phyloP scores from a whole-genome alignment of 1,140 invertebrate genomes.

The Vollenhovia emeryi region DNA sequence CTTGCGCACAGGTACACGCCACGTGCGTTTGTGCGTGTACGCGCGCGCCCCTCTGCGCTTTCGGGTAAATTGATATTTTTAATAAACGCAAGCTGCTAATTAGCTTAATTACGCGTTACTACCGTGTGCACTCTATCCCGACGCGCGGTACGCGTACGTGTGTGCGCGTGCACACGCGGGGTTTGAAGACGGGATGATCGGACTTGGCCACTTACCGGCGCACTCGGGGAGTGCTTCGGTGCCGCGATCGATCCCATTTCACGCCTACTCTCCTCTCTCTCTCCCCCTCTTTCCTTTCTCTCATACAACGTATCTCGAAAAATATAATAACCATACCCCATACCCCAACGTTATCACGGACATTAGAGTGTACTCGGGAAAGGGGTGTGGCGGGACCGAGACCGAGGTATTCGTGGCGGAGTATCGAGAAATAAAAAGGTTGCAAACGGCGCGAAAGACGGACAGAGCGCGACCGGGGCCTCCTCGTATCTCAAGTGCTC shows the following conservation, averaged over 20 bases:
- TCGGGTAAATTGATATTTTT: constrained; percentile 57
- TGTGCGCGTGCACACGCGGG: not conserved
- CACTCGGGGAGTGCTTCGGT: constrained; percentile 16
- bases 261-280: constrained; percentile 15
- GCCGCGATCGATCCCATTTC: constrained; percentile 51
- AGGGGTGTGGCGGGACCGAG: not conserved
- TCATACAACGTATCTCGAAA: not conserved
- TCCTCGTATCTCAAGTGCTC: constrained; percentile 75
- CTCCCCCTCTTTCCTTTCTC: not conserved
- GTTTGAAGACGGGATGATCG: constrained; percentile 44
- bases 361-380: constrained; percentile 51
- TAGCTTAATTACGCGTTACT: constrained; percentile 54
- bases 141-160: not conserved
- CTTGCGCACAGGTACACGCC: not conserved
- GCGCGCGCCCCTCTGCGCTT: not conserved
- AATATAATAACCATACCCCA: constrained; percentile 51
- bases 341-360: constrained; percentile 39
- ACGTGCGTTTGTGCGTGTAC: not conserved
- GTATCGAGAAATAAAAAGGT: constrained; percentile 62
- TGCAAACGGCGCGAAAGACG: constrained; percentile 54
- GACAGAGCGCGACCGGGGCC: constrained; percentile 66
- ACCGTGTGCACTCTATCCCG: constrained; percentile 38
- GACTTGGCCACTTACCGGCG: constrained; percentile 28
- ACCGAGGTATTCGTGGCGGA: constrained; percentile 52
- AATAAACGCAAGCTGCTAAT: constrained; percentile 48